phyloP scores from a whole-genome alignment of 1,140 invertebrate species.

The Bicyclus anynana region DNA sequence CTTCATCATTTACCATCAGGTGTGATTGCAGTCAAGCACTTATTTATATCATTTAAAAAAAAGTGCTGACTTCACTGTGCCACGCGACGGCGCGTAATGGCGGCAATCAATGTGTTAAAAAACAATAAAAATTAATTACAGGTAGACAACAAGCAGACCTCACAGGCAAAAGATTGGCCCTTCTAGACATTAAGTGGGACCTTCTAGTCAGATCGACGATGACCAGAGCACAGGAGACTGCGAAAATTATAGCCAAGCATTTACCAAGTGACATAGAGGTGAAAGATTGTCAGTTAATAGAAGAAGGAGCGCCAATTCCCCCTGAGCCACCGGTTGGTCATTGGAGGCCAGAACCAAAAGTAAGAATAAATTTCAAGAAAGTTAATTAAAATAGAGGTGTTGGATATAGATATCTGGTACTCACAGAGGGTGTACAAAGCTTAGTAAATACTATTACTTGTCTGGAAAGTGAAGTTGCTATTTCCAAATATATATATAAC shows the following conservation, averaged over 20 bases:
- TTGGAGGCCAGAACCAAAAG: constrained; percentile 86
- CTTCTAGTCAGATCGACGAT: constrained; percentile 93
- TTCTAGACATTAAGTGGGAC: constrained; percentile 88
- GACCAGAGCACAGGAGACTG: constrained; percentile 95
- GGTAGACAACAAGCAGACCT: constrained; percentile 89
- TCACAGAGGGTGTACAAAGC: no score
- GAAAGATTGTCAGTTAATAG: constrained; percentile 85
- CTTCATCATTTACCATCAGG: no score
- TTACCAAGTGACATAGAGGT: constrained; percentile 78
- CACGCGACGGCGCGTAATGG: no score
- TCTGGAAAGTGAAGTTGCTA: no score
- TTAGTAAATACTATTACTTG: no score
- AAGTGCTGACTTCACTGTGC: no score
- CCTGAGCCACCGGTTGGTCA: constrained; percentile 93
- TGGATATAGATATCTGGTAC: no score
- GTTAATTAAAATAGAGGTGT: background rate
- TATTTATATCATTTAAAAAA: no score
- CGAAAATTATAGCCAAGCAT: constrained; percentile 86
- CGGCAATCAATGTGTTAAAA: no score
- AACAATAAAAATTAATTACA: constrained; percentile 47
- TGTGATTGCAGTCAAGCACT: no score
- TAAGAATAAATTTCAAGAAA: constrained; percentile 29
- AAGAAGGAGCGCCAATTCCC: constrained; percentile 96
- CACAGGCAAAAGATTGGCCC: constrained; percentile 87
- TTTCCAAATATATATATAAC: no score